phyloP scores from a whole-genome alignment of 2,888 invertebrate genomes.

The Chrysopilus asiliformis region DNA sequence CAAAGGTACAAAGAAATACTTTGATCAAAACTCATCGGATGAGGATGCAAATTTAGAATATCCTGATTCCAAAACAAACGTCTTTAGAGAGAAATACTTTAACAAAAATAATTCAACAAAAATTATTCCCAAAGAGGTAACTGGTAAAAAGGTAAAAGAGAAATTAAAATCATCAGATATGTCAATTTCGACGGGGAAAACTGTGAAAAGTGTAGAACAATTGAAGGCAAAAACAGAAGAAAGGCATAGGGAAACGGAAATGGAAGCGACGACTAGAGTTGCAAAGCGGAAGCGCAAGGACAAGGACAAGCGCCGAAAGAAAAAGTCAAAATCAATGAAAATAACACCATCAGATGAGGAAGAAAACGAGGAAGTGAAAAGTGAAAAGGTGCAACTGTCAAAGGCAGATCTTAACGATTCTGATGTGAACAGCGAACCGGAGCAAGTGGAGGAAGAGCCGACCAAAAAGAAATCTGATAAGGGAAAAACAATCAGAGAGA shows the following conservation, averaged over 20 bases:
- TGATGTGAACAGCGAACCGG: slow-evolving; percentile 12
- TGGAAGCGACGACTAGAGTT: too few species aligned
- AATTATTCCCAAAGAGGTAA: slow-evolving; percentile 21
- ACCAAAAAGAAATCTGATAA: slow-evolving; percentile 6
- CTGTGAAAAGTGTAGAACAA: not conserved
- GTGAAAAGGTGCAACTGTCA: slow-evolving; percentile 5
- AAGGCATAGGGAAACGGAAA: too few species aligned
- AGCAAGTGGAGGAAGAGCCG: slow-evolving; percentile 2
- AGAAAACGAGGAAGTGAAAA: slow-evolving; percentile 14
- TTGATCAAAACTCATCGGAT: slow-evolving; percentile 69
- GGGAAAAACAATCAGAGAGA: slow-evolving; percentile 4
- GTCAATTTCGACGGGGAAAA: slow-evolving; percentile 2
- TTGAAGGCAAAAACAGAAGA: slow-evolving; percentile 2
- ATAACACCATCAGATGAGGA: slow-evolving; percentile 12
- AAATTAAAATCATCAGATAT: slow-evolving; percentile 10
- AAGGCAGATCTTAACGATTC: slow-evolving; percentile 15
- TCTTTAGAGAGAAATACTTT: slow-evolving; percentile 36
- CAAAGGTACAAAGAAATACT: slow-evolving; percentile 66
- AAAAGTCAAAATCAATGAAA: slow-evolving; percentile 11
- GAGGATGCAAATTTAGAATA: slow-evolving; percentile 60
- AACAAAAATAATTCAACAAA: slow-evolving; percentile 22
- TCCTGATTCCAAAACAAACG: slow-evolving; percentile 38
- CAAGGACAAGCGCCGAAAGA: slow-evolving; percentile 11
- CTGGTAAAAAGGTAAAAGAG: slow-evolving; percentile 17
- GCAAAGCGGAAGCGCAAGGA: slow-evolving; percentile 10